Evolutionary conservation across 2,113 vertebrate genomes (phyloP).

Genomic region (Gallinago jamesoni): DNA sequence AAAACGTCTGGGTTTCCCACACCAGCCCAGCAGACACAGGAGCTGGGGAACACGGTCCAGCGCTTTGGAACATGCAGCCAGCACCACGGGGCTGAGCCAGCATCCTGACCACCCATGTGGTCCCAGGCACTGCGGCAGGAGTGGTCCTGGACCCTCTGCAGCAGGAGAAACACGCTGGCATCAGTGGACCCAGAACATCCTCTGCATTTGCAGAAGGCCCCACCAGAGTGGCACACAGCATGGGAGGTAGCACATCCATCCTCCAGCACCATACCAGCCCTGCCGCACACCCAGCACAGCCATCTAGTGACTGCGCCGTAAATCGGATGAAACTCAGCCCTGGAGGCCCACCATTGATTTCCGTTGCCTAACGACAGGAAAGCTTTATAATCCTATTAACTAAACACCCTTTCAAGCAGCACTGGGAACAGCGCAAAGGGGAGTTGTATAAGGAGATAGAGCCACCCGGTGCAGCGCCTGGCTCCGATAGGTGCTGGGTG

Average conservation of each 20-base stretch:
- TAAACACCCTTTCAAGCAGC: conserved; percentile 43
- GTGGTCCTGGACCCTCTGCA: background rate
- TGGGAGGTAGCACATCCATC: accelerated
- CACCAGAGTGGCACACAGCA: accelerated
- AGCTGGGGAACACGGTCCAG: background rate
- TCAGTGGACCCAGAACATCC: accelerated
- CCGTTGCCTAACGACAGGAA: conserved; percentile 54
- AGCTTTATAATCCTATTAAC: conserved; percentile 67
- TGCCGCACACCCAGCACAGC: background rate
- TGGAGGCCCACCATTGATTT: conserved; percentile 40
- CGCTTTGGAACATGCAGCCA: accelerated
- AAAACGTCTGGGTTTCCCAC: background rate
- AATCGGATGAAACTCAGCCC: conserved; percentile 5
- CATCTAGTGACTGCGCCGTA: background rate
- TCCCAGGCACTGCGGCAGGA: background rate
- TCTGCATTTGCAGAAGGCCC: background rate
- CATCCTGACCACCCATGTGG: accelerated
- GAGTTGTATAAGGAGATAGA: background rate
- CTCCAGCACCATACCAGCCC: background rate
- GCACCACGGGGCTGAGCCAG: accelerated
- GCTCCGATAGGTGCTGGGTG: accelerated
- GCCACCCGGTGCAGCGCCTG: accelerated
- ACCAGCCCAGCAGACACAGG: background rate
- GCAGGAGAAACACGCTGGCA: accelerated
- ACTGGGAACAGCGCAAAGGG: background rate